phyloP scores from a whole-genome alignment of 2,113 vertebrate species.

The Otis tarda region DNA sequence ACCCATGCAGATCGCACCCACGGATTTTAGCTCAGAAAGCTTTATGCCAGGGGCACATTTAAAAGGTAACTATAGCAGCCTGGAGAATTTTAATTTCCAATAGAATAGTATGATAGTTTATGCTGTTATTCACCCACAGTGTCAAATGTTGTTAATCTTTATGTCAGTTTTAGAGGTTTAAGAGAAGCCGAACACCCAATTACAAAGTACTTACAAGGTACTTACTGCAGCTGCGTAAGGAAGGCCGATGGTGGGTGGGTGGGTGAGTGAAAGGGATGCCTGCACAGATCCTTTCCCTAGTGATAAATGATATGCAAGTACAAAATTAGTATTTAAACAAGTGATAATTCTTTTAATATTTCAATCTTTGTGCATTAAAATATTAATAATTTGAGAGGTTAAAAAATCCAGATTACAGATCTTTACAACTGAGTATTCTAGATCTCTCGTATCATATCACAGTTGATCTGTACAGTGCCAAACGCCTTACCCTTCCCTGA shows the following conservation, averaged over 20 bases:
- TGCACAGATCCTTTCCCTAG: background rate
- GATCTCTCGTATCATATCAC: background rate
- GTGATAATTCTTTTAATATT: background rate
- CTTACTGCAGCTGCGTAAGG: constrained; percentile 34
- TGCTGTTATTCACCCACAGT: constrained; percentile 61
- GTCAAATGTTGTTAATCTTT: constrained; percentile 72
- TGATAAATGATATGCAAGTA: background rate
- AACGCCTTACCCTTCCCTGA: background rate
- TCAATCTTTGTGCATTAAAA: background rate
- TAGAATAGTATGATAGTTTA: constrained; percentile 45
- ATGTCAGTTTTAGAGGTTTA: constrained; percentile 67
- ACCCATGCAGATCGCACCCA: background rate
- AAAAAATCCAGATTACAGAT: background rate
- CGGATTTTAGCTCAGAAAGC: background rate
- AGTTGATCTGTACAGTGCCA: background rate
- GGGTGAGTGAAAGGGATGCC: background rate
- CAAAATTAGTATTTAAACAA: background rate
- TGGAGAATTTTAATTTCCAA: constrained; percentile 14
- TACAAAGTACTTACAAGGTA: constrained; percentile 68
- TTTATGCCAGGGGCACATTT: background rate
- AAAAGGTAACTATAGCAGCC: background rate
- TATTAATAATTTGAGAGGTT: background rate
- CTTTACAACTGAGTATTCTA: background rate
- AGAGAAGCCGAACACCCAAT: constrained; percentile 67
- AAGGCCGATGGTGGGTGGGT: background rate